Percentiles rank a stretch among this genome's conserved stretches.
phyloP scores from a whole-genome alignment of 2,113 vertebrate species.

The Gavialis gangeticus region DNA sequence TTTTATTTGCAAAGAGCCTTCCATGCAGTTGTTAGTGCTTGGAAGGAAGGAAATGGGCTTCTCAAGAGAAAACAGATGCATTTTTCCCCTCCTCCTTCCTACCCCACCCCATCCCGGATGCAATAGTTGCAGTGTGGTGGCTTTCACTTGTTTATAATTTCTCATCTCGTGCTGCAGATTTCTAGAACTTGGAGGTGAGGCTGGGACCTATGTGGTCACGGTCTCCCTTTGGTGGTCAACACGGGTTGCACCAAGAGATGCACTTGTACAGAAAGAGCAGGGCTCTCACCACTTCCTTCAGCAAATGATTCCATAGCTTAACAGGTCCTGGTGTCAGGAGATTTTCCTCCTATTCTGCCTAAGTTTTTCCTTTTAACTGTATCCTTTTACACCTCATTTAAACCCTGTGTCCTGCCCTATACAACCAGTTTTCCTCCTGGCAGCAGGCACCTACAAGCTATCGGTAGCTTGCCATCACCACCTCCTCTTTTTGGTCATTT shows the following conservation, averaged over 20 bases:
- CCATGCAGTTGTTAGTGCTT: conserved; percentile 31
- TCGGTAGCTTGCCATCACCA: background rate
- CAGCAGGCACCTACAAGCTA: background rate
- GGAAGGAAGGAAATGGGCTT: conserved; percentile 42
- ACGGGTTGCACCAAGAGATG: too few species aligned
- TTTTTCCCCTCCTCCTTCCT: background rate
- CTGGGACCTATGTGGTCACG: background rate
- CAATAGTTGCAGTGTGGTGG: background rate
- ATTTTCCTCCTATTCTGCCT: too few species aligned
- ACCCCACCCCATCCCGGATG: background rate
- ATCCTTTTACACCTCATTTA: background rate
- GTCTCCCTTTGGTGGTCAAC: background rate
- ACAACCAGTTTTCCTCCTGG: background rate
- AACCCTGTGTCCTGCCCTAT: background rate
- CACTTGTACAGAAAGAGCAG: too few species aligned
- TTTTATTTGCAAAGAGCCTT: conserved; percentile 63
- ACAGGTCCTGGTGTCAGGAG: too few species aligned
- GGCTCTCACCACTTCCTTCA: too few species aligned
- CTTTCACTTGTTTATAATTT: background rate
- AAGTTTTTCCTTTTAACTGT: background rate
- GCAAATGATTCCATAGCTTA: too few species aligned
- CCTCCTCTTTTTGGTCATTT: background rate
- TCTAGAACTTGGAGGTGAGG: background rate
- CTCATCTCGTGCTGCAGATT: background rate
- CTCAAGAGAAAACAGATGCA: background rate